Conservation (phyloP, 2,797 vertebrate genomes). For the Xenentodon cancila region DNA sequence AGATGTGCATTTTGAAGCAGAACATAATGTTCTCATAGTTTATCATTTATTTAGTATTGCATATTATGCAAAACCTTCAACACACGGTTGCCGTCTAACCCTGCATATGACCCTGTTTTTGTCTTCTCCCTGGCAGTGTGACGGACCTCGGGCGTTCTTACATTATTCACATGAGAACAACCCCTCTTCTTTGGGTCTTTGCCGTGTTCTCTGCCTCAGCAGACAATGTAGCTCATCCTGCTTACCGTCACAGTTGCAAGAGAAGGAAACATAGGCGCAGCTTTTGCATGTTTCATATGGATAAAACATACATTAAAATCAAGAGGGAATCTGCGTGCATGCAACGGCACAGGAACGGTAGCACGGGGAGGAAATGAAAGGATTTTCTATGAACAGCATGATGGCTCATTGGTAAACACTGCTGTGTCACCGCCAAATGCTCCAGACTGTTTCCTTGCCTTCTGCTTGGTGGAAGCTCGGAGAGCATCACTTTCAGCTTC, state of each 20-base stretch:
- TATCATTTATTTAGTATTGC: too few relatives aligned
- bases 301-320: slow-evolving; percentile 4
- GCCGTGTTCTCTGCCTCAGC: neutral
- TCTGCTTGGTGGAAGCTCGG: slow-evolving; percentile 53
- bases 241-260: too few relatives aligned
- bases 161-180: too few relatives aligned
- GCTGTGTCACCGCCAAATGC: slow-evolving; percentile 56
- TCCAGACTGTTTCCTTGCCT: slow-evolving; percentile 50
- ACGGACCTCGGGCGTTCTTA: too few relatives aligned
- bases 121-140: too few relatives aligned
- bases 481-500: slow-evolving; percentile 44
- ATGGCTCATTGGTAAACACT: slow-evolving; percentile 46
- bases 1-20: too few relatives aligned
- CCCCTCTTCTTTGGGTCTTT: too few relatives aligned
- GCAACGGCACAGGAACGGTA: slow-evolving; percentile 11
- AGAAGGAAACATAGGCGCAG: too few relatives aligned
- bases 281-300: slow-evolving; percentile 6
- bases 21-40: too few relatives aligned
- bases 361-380: slow-evolving; percentile 24
- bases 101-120: too few relatives aligned
- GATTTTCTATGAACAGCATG: slow-evolving; percentile 51
- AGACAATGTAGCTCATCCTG: neutral
- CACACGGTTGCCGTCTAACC: too few relatives aligned
- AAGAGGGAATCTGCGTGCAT: slow-evolving; percentile 6
- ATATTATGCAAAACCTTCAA: too few relatives aligned